Evolutionary conservation across 35 echinoderm and acorn worm species (phyloP), one percentile per base, ranked within the genome.

Genomic region (Apostichopus parvimensis): DNA sequence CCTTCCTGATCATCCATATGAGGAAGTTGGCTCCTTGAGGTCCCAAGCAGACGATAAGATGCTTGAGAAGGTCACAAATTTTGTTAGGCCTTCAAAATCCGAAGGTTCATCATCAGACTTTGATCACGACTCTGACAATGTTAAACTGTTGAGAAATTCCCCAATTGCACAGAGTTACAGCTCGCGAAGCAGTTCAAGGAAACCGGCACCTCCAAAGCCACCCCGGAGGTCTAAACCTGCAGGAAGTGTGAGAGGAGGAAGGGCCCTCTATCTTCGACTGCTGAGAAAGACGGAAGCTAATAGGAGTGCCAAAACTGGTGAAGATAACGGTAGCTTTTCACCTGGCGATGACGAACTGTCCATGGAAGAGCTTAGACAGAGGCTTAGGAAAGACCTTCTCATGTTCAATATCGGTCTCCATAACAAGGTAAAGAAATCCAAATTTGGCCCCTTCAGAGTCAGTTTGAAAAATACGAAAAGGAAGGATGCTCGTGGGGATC

Each of bases 261-360:
- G 55, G 52, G 0, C 11, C 11, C 7, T 54, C 5, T 11, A 5
- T 56, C 79, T n/a, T 9, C n/a, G 24, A 34, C n/a, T 11, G 4
- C 13, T 54, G 17, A 82, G n/a, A 82, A 82, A 56, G 17, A 34
- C 9, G 45, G 79, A 82, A 82, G 79, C 17, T 53, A 82, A 54
- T 17, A 82, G 17, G 34, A 14, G 52, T 54, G 5, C n/a, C 6
- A 82, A n/a, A 82, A 68, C 11, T 14, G 79, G 79, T 17, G 34
- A 82, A 17, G 14, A 55, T 15, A 82, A 82, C 55, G 52, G 54
- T n/a, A 82, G 79, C 79, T 82, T 82, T n/a, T 82, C 79, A 82
- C 34, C 34, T 4, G 54, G 79, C n/a, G 79, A 82, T 82, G 79
- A 82, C n/a, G 79, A 82, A 17, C 7, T 54, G 24, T 82, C 24